Base-by-base conservation (phyloP, 1,140 invertebrate species). In the Drosophila kanapiae region DNA sequence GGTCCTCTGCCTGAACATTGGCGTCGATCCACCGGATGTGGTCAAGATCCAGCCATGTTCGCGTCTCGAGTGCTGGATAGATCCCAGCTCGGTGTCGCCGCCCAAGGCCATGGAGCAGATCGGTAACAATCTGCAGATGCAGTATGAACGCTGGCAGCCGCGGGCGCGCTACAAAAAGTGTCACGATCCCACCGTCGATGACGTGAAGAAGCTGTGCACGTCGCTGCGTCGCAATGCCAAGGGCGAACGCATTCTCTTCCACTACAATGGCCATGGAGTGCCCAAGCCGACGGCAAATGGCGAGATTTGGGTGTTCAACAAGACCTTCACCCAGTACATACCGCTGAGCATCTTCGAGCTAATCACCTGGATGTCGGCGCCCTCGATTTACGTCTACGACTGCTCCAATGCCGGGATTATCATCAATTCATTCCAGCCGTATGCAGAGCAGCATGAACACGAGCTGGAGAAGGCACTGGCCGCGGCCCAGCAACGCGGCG, bases 221-320 rank as follows among this genome's bases (percentile, higher is more conserved):
- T 99, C 98, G 10, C 94, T 99, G 56, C 94, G 99, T n/a, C 94
- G 98, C 80, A 99, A 99, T 94, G 98, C 99, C 1, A 99, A 99
- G 94, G 99, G 99, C 83, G 99, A 99, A 92, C 95, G 99, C 80
- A 98, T 99, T 27, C 94, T 99, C 7, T 99, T 99, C 94, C 99
- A 99, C 94, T 99, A 99, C 92, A 99, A 99, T 94, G 99, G 99
- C 0, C 99, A 99, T 93, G 99, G 99, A 48, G 99, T 99, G 57
- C 99, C 99, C 43, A 98, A 97, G 93, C 99, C 99, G 38, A 99
- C 99, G 9, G 95, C 95, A 33, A 99, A 99, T 94, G 99, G 99
- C 13, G 99, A 99, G 95, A 99, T 99, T 88, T 99, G 99, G 99
- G 99, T 99, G 6, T 99, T 99, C 93, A 99, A 99, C 94, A 94